A percentile compares a stretch with the other conserved stretches of the same genome.
Evolutionary conservation across 2,888 invertebrate genomes (phyloP).

Genomic region (Monochamus alternatus): DNA sequence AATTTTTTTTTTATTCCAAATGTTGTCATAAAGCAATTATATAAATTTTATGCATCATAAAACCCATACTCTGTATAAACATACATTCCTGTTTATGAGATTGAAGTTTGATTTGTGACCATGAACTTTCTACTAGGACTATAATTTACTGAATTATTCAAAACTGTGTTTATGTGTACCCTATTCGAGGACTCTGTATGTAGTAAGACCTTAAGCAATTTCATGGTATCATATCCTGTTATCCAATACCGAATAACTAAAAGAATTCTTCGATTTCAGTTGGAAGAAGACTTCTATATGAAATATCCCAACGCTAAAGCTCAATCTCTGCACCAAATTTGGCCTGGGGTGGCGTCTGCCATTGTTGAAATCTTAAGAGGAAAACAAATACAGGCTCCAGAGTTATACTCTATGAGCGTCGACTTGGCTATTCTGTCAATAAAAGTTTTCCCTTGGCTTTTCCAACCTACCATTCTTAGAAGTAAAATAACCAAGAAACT

Average conservation of each 20-base stretch:
- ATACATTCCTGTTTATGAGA: too few relatives aligned
- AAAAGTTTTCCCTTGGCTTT: conserved; percentile 37
- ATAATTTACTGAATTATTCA: too few relatives aligned
- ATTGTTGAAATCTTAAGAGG: conserved; percentile 35
- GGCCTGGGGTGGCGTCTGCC: conserved; percentile 34
- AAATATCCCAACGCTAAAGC: conserved; percentile 32
- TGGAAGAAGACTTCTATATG: conserved; percentile 35
- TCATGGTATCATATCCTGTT: too few relatives aligned
- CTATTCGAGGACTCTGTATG: too few relatives aligned
- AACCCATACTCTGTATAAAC: too few relatives aligned
- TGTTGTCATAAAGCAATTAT: too few relatives aligned
- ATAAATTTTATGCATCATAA: too few relatives aligned
- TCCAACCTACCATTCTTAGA: conserved; percentile 28
- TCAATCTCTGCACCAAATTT: conserved; percentile 30
- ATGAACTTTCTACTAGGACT: too few relatives aligned
- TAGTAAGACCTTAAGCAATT: too few relatives aligned
- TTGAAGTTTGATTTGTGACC: too few relatives aligned
- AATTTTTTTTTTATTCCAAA: too few relatives aligned
- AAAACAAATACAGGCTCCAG: conserved; percentile 32
- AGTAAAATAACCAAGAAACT: conserved; percentile 29
- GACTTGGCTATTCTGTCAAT: conserved; percentile 28
- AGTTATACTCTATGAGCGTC: conserved; percentile 17
- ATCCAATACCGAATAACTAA: neutral
- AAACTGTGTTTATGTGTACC: too few relatives aligned
- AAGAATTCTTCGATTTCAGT: conserved; percentile 27